Evolutionary conservation across 2,113 vertebrate species (phyloP), one percentile per base, ranked within the genome.

Genomic region (Meles meles): DNA sequence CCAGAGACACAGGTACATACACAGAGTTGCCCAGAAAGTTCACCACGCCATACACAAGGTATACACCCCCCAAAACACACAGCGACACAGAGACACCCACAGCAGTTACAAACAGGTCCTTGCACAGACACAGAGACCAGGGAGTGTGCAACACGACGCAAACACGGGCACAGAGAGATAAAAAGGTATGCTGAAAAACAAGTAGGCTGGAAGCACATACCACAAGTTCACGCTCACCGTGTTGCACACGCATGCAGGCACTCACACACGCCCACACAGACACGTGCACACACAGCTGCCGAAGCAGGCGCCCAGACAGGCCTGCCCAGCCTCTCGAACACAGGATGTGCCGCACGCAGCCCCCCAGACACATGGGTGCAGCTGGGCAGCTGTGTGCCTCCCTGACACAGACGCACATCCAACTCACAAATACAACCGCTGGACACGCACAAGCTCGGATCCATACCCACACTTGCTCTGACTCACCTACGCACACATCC

Each of bases 371-470:
- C 39, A 29, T 0, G 4, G 0, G 5, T 7, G 67, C 31, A 25
- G 7, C 71, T 10, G 29, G 4, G 55, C 17, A n/a, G 8, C 11
- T 52, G 29, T 2, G 7, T 20, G 25, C 25, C 31, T n/a, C 25
- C 57, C 10, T 23, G n/a, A 20, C 65, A 79, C 47, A 81, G 55
- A 76, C 65, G 76, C 8, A n/a, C 23, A 15, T 4, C 18, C 57
- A n/a, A 71, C 76, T 82, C 55, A 47, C 34, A 59, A 6, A 13
- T 4, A 37, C 49, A 79, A 15, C 20, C 25, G 15, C 31, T 42
- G 25, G 57, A 8, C 12, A 21, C 12, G 44, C 61, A 0, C 27
- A 14, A 74, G 52, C 5, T 0, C 13, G 1, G 0, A 29, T 0
- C 1, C 42, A 20, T 6, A 44, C 23, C 49, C 17, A 37, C 49